A percentile compares a stretch with the other conserved stretches of the same genome.
phyloP scores from a whole-genome alignment of 2,888 invertebrate species.

The Agrotis exclamationis region DNA sequence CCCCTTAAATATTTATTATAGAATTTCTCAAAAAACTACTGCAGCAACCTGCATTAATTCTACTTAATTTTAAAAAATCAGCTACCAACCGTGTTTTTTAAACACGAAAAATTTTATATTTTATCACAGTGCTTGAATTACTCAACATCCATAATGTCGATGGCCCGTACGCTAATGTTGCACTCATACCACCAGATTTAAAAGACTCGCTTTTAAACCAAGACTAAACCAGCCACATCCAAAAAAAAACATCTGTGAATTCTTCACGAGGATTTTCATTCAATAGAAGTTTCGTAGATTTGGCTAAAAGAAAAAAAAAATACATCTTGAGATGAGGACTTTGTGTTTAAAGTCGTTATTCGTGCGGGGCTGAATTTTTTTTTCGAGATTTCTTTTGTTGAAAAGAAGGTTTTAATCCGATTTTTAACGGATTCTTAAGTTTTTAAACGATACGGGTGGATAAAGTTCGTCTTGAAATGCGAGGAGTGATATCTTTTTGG shows the following conservation, averaged over 20 bases:
- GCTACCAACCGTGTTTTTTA: too few species aligned
- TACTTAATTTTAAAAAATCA: too few species aligned
- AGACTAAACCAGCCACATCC: constrained; percentile 33
- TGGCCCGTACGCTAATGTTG: constrained; percentile 28
- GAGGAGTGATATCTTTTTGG: constrained; percentile 11
- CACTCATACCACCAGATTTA: constrained; percentile 45
- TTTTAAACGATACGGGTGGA: constrained; percentile 25
- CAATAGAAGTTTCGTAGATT: constrained; percentile 55
- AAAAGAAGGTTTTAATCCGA: constrained; percentile 46
- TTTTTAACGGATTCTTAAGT: constrained; percentile 54
- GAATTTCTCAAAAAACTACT: too few species aligned
- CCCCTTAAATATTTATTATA: too few species aligned
- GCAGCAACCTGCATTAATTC: too few species aligned
- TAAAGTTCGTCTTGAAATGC: constrained; percentile 17
- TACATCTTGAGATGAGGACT: constrained; percentile 48
- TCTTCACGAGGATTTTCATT: constrained; percentile 65
- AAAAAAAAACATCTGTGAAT: constrained; percentile 59
- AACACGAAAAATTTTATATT: too few species aligned
- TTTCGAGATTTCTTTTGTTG: constrained; percentile 37
- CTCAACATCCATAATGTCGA: constrained; percentile 31
- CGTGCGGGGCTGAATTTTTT: constrained; percentile 31
- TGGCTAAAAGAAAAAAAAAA: constrained; percentile 54
- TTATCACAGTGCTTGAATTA: too few species aligned
- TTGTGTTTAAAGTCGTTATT: constrained; percentile 62
- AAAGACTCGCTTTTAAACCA: constrained; percentile 51